Evolutionary conservation across 2,113 vertebrate genomes (phyloP).

Genomic region (Callopanchax toddi): DNA sequence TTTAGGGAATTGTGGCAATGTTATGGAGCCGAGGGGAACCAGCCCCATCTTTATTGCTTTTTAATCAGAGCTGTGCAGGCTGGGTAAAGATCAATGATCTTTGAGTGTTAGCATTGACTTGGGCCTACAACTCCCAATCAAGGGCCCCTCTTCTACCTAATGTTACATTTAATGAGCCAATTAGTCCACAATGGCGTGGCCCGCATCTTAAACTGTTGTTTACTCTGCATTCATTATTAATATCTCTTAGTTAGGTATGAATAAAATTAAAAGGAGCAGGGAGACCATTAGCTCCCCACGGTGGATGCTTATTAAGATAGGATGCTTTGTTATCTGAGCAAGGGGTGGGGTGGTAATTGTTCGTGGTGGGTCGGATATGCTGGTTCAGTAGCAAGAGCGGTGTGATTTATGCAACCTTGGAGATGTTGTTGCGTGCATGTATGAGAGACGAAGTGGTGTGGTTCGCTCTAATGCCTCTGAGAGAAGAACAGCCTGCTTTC

Average conservation of each 20-base stretch:
- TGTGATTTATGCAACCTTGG: conserved; percentile 80
- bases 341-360: conserved; percentile 78
- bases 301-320: conserved; percentile 83
- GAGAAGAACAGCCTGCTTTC: conserved; percentile 63
- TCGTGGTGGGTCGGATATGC: conserved; percentile 77
- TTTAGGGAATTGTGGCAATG: conserved; percentile 53
- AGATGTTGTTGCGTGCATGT: conserved; percentile 64
- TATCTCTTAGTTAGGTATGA: conserved; percentile 85
- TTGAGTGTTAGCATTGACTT: conserved; percentile 77
- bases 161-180: conserved; percentile 85
- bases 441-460: conserved; percentile 67
- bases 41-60: conserved; percentile 77
- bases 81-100: conserved; percentile 82
- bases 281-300: conserved; percentile 83
- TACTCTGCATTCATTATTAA: conserved; percentile 86
- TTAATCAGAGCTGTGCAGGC: conserved; percentile 80
- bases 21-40: conserved; percentile 66
- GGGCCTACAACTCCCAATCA: conserved; percentile 79
- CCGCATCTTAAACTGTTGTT: conserved; percentile 85
- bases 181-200: conserved; percentile 83
- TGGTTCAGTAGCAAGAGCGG: conserved; percentile 73
- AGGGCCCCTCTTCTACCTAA: conserved; percentile 81
- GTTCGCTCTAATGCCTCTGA: conserved; percentile 69
- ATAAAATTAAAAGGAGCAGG: conserved; percentile 84
- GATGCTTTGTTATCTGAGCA: conserved; percentile 81